Percentiles rank a stretch among this genome's conserved stretches.
Conservation (phyloP, 2,888 invertebrate genomes). For the Ceraclea dissimilis region DNA sequence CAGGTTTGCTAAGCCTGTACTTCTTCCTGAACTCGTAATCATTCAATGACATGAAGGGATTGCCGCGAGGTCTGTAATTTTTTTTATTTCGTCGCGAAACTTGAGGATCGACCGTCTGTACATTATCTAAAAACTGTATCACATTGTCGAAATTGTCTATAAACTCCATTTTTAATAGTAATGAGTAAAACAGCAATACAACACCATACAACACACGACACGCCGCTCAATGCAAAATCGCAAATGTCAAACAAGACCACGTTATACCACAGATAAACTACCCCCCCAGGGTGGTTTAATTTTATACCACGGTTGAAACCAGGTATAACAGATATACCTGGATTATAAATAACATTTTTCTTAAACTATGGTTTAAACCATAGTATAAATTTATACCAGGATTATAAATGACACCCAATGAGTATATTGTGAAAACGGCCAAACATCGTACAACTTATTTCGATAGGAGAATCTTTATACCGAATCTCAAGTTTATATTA, state of each 20-base stretch:
- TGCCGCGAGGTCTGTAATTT: neutral
- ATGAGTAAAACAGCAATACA: neutral
- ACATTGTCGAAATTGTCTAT: neutral
- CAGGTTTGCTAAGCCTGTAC: neutral
- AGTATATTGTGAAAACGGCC: too few species aligned
- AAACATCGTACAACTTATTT: too few species aligned
- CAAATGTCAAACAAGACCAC: neutral
- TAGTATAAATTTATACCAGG: too few species aligned
- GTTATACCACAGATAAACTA: neutral
- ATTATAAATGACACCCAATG: too few species aligned
- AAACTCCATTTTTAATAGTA: neutral
- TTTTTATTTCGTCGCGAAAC: neutral
- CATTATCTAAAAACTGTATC: neutral
- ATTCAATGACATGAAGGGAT: neutral
- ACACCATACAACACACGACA: too few species aligned
- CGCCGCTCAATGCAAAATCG: neutral
- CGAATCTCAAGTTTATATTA: too few species aligned
- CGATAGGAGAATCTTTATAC: too few species aligned
- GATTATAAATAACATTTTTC: neutral
- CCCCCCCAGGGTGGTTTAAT: neutral
- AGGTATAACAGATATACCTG: neutral
- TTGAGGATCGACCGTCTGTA: neutral
- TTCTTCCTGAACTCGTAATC: conserved; percentile 3
- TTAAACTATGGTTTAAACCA: too few species aligned
- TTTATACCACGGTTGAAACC: neutral